Evolutionary conservation across 1,140 invertebrate genomes (phyloP), one percentile per base, ranked within the genome.

Genomic region (Lordiphosa collinella): DNA sequence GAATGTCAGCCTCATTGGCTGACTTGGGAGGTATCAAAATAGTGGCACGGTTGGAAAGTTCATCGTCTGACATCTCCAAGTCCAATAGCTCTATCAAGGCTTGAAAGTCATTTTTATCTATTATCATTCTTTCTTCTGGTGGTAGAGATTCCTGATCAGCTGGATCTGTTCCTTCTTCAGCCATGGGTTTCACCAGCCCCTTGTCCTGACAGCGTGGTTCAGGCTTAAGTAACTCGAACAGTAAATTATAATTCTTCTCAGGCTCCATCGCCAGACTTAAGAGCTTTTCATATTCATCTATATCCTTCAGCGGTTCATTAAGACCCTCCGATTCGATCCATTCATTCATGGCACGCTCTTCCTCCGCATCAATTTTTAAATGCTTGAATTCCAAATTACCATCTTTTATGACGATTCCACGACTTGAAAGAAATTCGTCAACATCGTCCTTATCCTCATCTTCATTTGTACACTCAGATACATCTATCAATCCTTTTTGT

Each of bases 321-420:
- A 71, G 13, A 6, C 16, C 2, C 11, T 58, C 51, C 4, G 59
- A 29, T n/a, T 59, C 63, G 0, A 68, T 55, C 41, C 37, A 63
- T 1, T 63, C 68, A 4, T n/a, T 3, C 16, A 68, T 1, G 10
- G 13, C 35, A 1, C 49, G 34, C 7, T 55, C 46, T 38, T 68
- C 64, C 3, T 63, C 64, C 3, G 31, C 9, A 2, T 29, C 14
- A 1, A 58, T 31, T 1, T 51, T 31, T 2, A 36, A 3, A 3
- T 13, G 31, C 3, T 10, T 34, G 16, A 38, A 4, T 4, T 37
- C 12, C 43, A 48, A 9, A 4, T 0, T 7, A 10, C 12, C 2
- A 3, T 9, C 0, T 8, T 12, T 41, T 2, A 2, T 12, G 2
- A 11, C n/a, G 13, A 8, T 0, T 13, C 7, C 29, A 14, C 13